Conservation (phyloP, 2,888 invertebrate genomes). For the Dusona sp. region DNA sequence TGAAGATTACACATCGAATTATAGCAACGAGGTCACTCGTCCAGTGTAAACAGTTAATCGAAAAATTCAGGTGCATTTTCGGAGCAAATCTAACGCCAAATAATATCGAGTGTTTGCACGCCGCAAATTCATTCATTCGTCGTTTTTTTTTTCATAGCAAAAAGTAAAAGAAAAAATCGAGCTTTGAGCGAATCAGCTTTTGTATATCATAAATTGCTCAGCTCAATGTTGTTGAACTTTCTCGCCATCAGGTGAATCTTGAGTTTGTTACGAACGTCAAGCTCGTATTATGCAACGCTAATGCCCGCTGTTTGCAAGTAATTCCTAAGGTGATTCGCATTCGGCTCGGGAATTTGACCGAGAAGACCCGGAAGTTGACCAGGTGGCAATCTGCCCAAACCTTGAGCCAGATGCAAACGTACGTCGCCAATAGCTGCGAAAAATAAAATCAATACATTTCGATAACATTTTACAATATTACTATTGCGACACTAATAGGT, state of each 20-base stretch:
- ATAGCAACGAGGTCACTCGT: neutral
- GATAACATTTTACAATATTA: neutral
- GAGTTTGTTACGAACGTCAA: conserved; percentile 77
- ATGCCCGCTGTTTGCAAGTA: conserved; percentile 82
- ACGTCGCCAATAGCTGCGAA: conserved; percentile 88
- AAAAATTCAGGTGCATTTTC: neutral
- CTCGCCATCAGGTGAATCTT: conserved; percentile 79
- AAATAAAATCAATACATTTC: neutral
- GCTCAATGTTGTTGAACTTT: conserved; percentile 78
- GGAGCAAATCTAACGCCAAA: neutral
- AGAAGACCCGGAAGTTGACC: conserved; percentile 89
- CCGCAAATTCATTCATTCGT: conserved; percentile 12
- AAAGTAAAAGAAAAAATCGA: conserved; percentile 26
- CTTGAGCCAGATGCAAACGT: conserved; percentile 91
- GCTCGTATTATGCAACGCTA: conserved; percentile 81
- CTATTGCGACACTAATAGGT: too few relatives aligned
- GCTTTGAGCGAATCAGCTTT: conserved; percentile 25
- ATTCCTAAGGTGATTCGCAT: conserved; percentile 80
- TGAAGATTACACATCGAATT: neutral
- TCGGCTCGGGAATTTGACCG: conserved; percentile 86
- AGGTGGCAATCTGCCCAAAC: conserved; percentile 90
- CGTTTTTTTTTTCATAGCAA: conserved; percentile 23
- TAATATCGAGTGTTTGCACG: conserved; percentile 12
- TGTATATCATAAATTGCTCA: conserved; percentile 74
- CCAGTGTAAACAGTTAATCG: neutral